These are phyloP conservation scores for Papilio dardanus DNA, from an alignment of 1,140 invertebrate genomes.

Conservation along the genomic window DNA sequence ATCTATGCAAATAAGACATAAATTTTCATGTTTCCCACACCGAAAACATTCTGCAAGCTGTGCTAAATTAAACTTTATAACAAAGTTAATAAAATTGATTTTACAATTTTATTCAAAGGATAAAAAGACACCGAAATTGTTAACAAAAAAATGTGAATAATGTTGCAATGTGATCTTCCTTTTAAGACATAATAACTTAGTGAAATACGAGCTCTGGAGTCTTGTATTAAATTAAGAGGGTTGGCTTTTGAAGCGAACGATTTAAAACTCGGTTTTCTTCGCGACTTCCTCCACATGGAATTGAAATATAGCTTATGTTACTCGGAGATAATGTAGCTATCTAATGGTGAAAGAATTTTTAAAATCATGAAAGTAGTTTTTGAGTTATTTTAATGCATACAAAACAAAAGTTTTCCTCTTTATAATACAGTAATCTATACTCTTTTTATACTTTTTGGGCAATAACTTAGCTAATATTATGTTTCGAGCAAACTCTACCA, in stretches of 20 bases:
- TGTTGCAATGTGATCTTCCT: slow-evolving; percentile 29
- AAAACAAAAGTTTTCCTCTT: no score
- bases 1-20: slow-evolving; percentile 28
- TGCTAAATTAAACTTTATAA: slow-evolving; percentile 14
- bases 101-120: not conserved
- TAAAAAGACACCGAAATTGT: slow-evolving; percentile 13
- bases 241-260: slow-evolving; percentile 9
- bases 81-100: slow-evolving; percentile 4
- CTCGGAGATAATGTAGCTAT: no score
- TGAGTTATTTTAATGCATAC: no score
- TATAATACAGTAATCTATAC: no score
- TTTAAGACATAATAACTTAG: slow-evolving; percentile 14
- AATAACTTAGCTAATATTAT: no score
- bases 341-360: no score
- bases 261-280: no score
- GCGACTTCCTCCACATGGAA: no score
- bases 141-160: slow-evolving; percentile 28
- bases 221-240: slow-evolving; percentile 11
- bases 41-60: not conserved
- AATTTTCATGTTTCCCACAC: not conserved
- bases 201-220: not conserved
- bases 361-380: no score
- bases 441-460: no score
- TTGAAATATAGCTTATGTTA: no score
- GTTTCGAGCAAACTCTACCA: no score